These are phyloP conservation scores for Erebia aethiops DNA, from an alignment of 2,888 invertebrate species.

Conservation along the genomic window DNA sequence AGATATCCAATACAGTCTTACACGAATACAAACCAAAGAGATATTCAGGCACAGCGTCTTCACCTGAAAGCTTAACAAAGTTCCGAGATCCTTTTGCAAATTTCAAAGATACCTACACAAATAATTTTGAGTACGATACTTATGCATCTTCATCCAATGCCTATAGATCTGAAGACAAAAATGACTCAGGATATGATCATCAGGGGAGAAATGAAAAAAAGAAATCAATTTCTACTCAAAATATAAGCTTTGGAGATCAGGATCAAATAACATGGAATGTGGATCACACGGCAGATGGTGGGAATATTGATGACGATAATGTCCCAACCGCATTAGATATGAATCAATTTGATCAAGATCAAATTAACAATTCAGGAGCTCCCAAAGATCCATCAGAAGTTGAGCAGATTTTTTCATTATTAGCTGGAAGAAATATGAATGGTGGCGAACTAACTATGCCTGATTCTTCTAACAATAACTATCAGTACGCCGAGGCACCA, in stretches of 20 bases:
- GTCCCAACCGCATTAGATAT: slow-evolving; percentile 58
- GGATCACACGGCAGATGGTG: slow-evolving; percentile 63
- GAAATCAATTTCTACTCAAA: slow-evolving; percentile 75
- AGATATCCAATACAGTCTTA: slow-evolving; percentile 66
- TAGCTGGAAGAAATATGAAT: slow-evolving; percentile 66
- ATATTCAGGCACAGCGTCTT: slow-evolving; percentile 47
- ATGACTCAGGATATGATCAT: slow-evolving; percentile 48
- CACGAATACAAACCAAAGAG: slow-evolving; percentile 69
- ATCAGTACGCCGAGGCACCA: slow-evolving; percentile 67
- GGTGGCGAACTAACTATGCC: slow-evolving; percentile 58
- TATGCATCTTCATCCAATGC: slow-evolving; percentile 67
- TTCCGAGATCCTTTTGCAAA: slow-evolving; percentile 61
- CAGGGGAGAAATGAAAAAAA: slow-evolving; percentile 61
- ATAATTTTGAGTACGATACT: slow-evolving; percentile 67
- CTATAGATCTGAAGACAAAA: slow-evolving; percentile 56
- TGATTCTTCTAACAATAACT: slow-evolving; percentile 71
- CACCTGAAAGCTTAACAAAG: slow-evolving; percentile 53
- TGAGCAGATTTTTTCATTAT: slow-evolving; percentile 66
- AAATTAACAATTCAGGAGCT: slow-evolving; percentile 49
- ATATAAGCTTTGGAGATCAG: slow-evolving; percentile 70
- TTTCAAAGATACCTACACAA: slow-evolving; percentile 62
- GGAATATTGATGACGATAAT: slow-evolving; percentile 48
- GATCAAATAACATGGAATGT: slow-evolving; percentile 63
- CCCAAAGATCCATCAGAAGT: slow-evolving; percentile 64
- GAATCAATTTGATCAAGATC: slow-evolving; percentile 53